Evolutionary conservation across 2,113 vertebrate species (phyloP), one percentile per base, ranked within the genome.

Genomic region (Pithys albifrons): DNA sequence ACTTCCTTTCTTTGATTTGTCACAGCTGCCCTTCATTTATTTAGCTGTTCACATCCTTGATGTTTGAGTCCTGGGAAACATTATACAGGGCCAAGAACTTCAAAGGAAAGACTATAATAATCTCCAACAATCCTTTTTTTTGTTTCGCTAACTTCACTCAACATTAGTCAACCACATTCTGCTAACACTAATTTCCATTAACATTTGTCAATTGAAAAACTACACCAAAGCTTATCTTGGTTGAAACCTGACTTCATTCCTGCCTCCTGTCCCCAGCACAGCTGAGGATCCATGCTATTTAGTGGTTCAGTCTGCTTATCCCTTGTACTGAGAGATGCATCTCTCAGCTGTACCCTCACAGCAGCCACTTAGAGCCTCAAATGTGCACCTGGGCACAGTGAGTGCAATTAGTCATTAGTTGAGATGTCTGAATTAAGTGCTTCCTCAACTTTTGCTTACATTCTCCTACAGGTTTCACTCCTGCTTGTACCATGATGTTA

Each of bases 1-100:
- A 91, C 67, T 66, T 92, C 65, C 48, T 86, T 85, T 49, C 58
- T 86, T 91, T 75, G 74, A 82, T 83, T 86, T 93, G 66, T 79
- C 19, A 91, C 88, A 91, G 78, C 89, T 88, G 78, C 39, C 70
- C 14, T 75, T 90, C 70, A 88, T 88, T 93, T 67, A 89, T 95
- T 90, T 71, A 85, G 61, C 3, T 3, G 57, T 46, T 95, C 48
- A 75, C 25, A 93, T 64, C 82, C 70, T 85, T 89, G 46, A 66
- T 71, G 74, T 94, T 71, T 91, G 78, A 89, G n/a, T 70, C 33
- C 78, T 88, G 48, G 78, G 52, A 91, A 91, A 85, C 33, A 88
- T 82, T 74, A 64, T 31, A 85, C 19, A 67, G 51, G 27, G n/a
- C 78, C 78, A 94, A 35, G 52, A 73, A 88, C 70, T 82, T 93